A percentile compares a stretch with the other conserved stretches of the same genome.
phyloP scores from a whole-genome alignment of 2,888 invertebrate species.

The Allygus modestus region DNA sequence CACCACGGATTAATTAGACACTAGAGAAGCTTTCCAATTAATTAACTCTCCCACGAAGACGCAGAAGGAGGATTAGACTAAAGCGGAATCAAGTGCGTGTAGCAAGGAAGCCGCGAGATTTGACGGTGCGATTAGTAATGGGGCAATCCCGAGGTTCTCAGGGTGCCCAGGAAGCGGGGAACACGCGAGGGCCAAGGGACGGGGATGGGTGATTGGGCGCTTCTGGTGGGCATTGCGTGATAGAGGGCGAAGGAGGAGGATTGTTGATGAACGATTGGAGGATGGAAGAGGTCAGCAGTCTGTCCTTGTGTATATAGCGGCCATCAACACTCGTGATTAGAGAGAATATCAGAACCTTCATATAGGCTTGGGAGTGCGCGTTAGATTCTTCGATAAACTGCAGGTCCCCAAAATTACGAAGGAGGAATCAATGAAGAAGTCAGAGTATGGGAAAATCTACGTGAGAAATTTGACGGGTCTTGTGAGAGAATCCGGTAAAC shows the following conservation, averaged over 20 bases:
- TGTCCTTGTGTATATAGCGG: too few relatives aligned
- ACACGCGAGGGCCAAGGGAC: slow-evolving; percentile 19
- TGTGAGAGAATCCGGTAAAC: too few relatives aligned
- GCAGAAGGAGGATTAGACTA: too few relatives aligned
- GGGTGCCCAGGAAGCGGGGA: not conserved
- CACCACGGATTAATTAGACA: not conserved
- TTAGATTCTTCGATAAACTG: too few relatives aligned
- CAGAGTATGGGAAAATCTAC: too few relatives aligned
- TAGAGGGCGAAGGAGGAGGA: not conserved
- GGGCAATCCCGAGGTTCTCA: not conserved
- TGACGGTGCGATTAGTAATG: slow-evolving; percentile 10
- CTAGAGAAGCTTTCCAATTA: slow-evolving; percentile 3
- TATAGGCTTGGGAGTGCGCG: too few relatives aligned
- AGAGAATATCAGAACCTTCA: too few relatives aligned
- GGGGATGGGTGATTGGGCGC: not conserved
- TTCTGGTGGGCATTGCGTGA: not conserved
- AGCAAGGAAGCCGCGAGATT: slow-evolving; percentile 19
- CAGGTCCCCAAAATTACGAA: too few relatives aligned
- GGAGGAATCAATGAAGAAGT: too few relatives aligned
- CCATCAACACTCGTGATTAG: too few relatives aligned
- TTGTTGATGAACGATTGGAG: not conserved
- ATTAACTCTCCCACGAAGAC: slow-evolving; percentile 16
- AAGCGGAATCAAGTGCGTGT: slow-evolving; percentile 39
- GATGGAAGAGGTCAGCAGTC: not conserved
- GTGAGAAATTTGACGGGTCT: too few relatives aligned